These are phyloP conservation scores for Dascillus cervinus DNA, from an alignment of 2,888 invertebrate species.

Conservation along the genomic window DNA sequence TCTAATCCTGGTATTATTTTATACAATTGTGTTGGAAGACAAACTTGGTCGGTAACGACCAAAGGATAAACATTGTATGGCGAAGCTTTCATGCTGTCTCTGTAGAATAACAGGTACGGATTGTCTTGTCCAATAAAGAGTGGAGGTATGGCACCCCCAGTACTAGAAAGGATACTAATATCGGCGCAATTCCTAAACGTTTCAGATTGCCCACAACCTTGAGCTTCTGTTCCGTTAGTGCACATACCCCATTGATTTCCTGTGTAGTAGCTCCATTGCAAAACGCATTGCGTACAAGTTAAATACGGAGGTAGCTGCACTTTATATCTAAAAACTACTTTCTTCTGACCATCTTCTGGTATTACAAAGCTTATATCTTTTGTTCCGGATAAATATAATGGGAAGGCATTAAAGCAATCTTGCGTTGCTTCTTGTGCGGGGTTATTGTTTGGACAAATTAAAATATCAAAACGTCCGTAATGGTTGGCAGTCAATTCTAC, in stretches of 20 bases:
- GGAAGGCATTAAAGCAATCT: conserved; percentile 76
- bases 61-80: conserved; percentile 62
- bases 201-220: conserved; percentile 85
- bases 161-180: conserved; percentile 71
- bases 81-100: conserved; percentile 56
- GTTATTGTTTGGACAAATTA: conserved; percentile 80
- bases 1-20: conserved; percentile 67
- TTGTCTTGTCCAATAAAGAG: conserved; percentile 60
- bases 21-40: conserved; percentile 59
- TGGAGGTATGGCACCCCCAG: conserved; percentile 65
- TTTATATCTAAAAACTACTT: conserved; percentile 51
- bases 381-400: conserved; percentile 66
- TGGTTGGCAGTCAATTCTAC: conserved; percentile 87
- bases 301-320: conserved; percentile 74
- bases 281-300: conserved; percentile 80
- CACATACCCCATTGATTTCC: conserved; percentile 92
- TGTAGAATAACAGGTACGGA: conserved; percentile 71
- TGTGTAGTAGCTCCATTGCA: conserved; percentile 91
- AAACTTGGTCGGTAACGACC: conserved; percentile 75
- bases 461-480: conserved; percentile 77
- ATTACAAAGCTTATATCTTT: conserved; percentile 45
- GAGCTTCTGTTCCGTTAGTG: conserved; percentile 75
- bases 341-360: conserved; percentile 37
- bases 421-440: conserved; percentile 69
- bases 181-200: conserved; percentile 90